A percentile compares a stretch with the other conserved stretches of the same genome.
phyloP scores from a whole-genome alignment of 2,797 vertebrate genomes.

The Poeciliopsis gracilis region DNA sequence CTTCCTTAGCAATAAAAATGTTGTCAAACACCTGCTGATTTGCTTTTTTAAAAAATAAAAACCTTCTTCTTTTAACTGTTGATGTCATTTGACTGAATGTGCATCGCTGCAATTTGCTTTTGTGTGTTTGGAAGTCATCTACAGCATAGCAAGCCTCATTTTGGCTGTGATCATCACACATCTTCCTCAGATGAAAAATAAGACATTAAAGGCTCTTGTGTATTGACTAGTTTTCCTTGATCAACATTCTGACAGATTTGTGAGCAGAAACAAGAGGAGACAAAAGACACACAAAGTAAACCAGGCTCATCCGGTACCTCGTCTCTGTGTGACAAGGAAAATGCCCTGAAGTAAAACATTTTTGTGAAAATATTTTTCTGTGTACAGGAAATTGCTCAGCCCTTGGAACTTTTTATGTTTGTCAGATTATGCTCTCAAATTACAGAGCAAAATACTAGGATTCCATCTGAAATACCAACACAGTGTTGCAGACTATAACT shows the following conservation, averaged over 20 bases:
- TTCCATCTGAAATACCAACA: not conserved
- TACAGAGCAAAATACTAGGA: not conserved
- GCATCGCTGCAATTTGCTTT: not conserved
- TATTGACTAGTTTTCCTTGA: not conserved
- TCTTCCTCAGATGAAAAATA: not conserved
- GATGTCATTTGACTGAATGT: not conserved
- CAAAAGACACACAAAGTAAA: slow-evolving; percentile 6
- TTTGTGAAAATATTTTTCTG: not conserved
- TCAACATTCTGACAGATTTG: not conserved
- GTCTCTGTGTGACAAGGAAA: slow-evolving; percentile 24
- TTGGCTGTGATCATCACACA: not conserved
- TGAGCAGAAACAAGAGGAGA: not conserved
- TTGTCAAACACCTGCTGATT: slow-evolving; percentile 52
- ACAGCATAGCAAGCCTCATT: not conserved
- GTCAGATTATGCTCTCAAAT: not conserved
- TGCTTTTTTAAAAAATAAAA: slow-evolving; percentile 7
- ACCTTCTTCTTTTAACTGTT: slow-evolving; percentile 10
- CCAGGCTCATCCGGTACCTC: not conserved
- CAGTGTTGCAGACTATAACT: not conserved
- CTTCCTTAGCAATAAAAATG: slow-evolving; percentile 32
- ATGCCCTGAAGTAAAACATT: slow-evolving; percentile 26
- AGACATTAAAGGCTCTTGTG: not conserved
- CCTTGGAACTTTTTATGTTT: not conserved
- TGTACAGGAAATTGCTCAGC: not conserved
- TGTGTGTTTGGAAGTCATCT: not conserved